Base-by-base conservation (phyloP, 2,888 invertebrate species). In the Myopa tessellatipennis region DNA sequence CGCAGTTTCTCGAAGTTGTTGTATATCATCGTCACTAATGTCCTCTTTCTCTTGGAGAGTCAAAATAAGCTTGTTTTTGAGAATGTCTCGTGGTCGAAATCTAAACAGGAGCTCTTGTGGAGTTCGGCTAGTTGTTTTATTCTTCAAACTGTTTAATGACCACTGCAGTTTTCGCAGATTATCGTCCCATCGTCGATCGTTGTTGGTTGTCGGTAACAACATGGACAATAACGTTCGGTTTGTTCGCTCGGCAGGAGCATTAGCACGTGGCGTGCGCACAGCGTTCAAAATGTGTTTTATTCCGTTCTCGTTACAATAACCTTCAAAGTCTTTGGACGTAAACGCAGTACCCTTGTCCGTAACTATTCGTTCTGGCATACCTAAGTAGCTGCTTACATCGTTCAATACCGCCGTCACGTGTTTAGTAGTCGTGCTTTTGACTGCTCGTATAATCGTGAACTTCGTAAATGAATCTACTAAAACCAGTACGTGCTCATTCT, bases 401-500 rank as follows among this genome's bases (percentile, higher is more conserved):
- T 14, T 14, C 55, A 55, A 10, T 14, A 16, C 55, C 16, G 3
- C 16, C 1, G 3, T 50, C 14, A 50, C 50, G 8, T 50, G 60
- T 70, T 50, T 52, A 12, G 50, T 52, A 26, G 8, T 1, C 7
- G 52, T 40, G 14, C 8, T 40, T 18, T 52, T 4, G n/a, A 40
- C 52, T 4, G 69, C 26, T 16, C 52, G 52, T 6, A n/a, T 34
- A n/a, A 68, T 18, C 26, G 68, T 40, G 26, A n/a, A 68, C 4
- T 68, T 68, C n/a, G 68, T 68, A 40, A 68, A 68, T 38, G 68
- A 12, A 26, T 68, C 16, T 40, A 16, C 70, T 55, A 1, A 77
- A 38, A 10, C 65, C 40, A 12, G n/a, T 40, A 7, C 78, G 67
- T 16, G 77, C 78, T n/a, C 68, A 74, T 58, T 79, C 71, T 16